Base-by-base conservation (phyloP, 2,797 vertebrate genomes). In the Apogon talboti region DNA sequence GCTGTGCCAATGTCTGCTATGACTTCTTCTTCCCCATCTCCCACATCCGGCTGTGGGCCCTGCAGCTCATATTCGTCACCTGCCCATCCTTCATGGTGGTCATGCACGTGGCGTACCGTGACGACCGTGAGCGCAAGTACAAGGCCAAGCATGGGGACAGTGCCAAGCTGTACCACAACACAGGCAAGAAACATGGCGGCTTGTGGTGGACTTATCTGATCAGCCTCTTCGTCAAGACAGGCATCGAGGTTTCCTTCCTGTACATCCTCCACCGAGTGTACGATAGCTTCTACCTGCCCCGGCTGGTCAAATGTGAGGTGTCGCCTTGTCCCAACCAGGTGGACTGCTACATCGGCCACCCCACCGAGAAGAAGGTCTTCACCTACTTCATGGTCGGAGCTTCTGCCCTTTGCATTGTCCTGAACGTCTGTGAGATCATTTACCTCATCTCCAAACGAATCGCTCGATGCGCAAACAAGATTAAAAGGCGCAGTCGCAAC, bases 381-480 rank as follows among this genome's bases (percentile, higher is more conserved):
- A 99, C 97, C 47, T 99, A 98, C 85, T 99, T 99, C 87, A 99
- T 99, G 98, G 97, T 99, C 0, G 97, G 96, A 0, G 98, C 98
- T 1, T 99, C 98, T 0, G 95, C 95, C 19, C 78, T 98, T 77
- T 99, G 98, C 90, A 96, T 99, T 0, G 41, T 99, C 71, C 95
- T 99, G 50, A 99, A 95, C 0, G 88, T 99, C 87, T 97, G 96
- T 7, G 98, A 99, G 93, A 95, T 98, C 76, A 87, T 96, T 81
- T 99, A 99, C 89, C 96, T 99, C 58, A 83, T 98, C 86, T 90
- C 87, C 85, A 98, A 96, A 81, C 81, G 96, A 40, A 0, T 93
- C 0, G 61, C 86, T 0, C 87, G 66, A 15, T 63, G 67, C 0
- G 3, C 67, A 0, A 92, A 45, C 16, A 95, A 90, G 72, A 0